These are phyloP conservation scores for Vultur gryphus DNA, from an alignment of 2,797 vertebrate species.

Conservation along the genomic window DNA sequence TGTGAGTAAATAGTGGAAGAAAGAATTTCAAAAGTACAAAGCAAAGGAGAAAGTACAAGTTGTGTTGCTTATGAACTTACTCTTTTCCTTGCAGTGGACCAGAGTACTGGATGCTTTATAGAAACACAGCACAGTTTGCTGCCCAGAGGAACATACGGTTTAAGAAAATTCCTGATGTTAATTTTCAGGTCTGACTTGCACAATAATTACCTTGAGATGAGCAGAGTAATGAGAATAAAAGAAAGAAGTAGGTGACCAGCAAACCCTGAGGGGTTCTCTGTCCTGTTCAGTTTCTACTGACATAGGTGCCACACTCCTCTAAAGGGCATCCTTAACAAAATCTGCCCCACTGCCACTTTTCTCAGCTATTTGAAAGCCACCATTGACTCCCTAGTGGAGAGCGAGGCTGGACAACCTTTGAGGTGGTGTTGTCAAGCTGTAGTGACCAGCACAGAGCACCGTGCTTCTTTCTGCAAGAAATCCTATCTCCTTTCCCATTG, in stretches of 20 bases:
- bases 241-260: background rate
- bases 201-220: background rate
- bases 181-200: background rate
- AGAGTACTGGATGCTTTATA: background rate
- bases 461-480: background rate
- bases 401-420: rapidly evolving
- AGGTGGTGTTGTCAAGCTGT: background rate
- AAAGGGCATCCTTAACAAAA: background rate
- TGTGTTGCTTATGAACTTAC: background rate
- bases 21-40: background rate
- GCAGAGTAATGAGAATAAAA: background rate
- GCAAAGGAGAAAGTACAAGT: background rate
- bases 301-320: background rate
- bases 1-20: background rate
- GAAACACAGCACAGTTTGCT: background rate
- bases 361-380: background rate
- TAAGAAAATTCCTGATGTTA: background rate
- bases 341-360: background rate
- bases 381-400: background rate
- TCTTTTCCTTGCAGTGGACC: background rate
- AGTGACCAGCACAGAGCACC: background rate
- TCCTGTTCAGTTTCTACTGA: background rate
- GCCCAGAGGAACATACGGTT: background rate
- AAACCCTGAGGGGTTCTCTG: background rate
- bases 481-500: background rate